Evolutionary conservation across 2,888 invertebrate genomes (phyloP).

Genomic region (Drosophila koepferae): DNA sequence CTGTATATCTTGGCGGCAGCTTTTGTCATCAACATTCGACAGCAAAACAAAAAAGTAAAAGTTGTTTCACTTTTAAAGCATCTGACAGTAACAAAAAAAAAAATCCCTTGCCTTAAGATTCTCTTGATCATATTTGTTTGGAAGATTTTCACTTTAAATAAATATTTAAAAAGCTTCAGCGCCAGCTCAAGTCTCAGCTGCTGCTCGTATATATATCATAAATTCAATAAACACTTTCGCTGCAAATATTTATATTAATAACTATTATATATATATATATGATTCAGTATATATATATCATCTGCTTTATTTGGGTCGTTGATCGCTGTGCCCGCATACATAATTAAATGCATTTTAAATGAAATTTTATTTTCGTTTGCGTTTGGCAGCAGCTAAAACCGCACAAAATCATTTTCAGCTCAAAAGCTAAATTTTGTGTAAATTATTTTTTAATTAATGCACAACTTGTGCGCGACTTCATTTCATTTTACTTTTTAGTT

Average conservation of each 20-base stretch:
- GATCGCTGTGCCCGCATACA: constrained; percentile 33
- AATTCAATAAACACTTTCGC: constrained; percentile 27
- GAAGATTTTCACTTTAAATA: constrained; percentile 63
- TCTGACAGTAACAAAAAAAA: constrained; percentile 16
- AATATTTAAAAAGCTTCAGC: constrained; percentile 9
- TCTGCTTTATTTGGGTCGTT: constrained; percentile 17
- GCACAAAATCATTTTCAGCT: constrained; percentile 17
- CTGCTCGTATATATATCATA: constrained; percentile 14
- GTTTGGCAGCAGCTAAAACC: constrained; percentile 16
- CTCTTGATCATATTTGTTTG: constrained; percentile 56
- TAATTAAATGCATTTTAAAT: constrained; percentile 27
- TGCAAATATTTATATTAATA: constrained; percentile 27
- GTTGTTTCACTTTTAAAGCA: constrained; percentile 70
- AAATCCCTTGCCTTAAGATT: constrained; percentile 50
- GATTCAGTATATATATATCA: constrained; percentile 11
- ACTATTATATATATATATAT: constrained; percentile 11
- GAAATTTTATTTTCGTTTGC: constrained; percentile 40
- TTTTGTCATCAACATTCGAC: constrained; percentile 38
- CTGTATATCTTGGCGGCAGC: constrained; percentile 8
- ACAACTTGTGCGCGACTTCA: constrained; percentile 22
- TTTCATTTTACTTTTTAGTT: constrained; percentile 10
- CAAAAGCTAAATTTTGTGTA: constrained; percentile 34
- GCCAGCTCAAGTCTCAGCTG: neutral
- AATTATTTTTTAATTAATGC: constrained; percentile 57
- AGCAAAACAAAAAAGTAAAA: constrained; percentile 50